Conservation (phyloP, 2,888 invertebrate genomes). For the Iselma pallidipennis region DNA sequence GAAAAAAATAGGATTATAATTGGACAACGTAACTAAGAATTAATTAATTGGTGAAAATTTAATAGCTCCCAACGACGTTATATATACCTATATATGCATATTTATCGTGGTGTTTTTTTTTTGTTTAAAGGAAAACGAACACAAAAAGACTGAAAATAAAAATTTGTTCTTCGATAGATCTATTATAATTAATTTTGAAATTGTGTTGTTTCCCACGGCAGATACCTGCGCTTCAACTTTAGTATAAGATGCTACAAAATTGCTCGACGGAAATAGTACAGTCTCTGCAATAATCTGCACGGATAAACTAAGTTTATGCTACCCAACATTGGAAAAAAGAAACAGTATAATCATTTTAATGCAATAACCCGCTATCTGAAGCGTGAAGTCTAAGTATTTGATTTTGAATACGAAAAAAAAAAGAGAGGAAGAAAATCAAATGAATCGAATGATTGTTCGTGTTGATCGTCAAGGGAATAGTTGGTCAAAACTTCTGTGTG, state of each 20-base stretch:
- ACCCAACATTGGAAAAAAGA: constrained; percentile 8
- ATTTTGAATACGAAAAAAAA: background rate
- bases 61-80: background rate
- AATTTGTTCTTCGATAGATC: constrained; percentile 52
- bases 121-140: constrained; percentile 17
- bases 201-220: constrained; percentile 54
- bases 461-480: constrained; percentile 1
- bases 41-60: constrained; percentile 19
- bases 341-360: constrained; percentile 6
- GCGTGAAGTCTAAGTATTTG: constrained; percentile 1
- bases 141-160: constrained; percentile 11
- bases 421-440: background rate
- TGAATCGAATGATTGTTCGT: background rate
- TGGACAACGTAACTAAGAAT: constrained; percentile 19
- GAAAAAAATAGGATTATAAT: constrained; percentile 32
- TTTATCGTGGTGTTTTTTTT: background rate
- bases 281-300: constrained; percentile 26
- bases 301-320: constrained; percentile 5
- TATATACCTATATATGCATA: too few species aligned
- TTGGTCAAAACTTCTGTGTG: background rate
- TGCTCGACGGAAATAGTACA: constrained; percentile 51
- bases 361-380: constrained; percentile 9
- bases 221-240: constrained; percentile 47
- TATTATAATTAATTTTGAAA: constrained; percentile 54
- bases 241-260: constrained; percentile 52